Evolutionary conservation across 2,797 vertebrate genomes (phyloP).

Genomic region (Cossypha caffra): DNA sequence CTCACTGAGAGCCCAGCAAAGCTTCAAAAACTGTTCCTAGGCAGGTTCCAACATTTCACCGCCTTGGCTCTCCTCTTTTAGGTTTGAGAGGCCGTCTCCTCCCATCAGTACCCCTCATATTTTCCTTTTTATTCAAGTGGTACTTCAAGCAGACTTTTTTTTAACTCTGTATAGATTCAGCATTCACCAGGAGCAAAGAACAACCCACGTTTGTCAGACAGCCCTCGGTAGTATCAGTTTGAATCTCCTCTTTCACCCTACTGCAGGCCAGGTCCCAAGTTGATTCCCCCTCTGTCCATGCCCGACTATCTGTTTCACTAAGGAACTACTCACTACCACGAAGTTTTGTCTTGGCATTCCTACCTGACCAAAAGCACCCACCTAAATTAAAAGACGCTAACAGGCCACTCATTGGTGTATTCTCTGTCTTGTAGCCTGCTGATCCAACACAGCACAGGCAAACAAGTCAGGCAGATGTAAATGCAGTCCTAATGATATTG

Average conservation of each 20-base stretch:
- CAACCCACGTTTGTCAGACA: neutral
- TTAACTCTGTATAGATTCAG: neutral
- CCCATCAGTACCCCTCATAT: rapidly evolving
- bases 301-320: neutral
- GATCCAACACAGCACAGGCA: neutral
- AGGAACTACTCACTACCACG: rapidly evolving
- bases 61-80: neutral
- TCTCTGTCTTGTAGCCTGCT: neutral
- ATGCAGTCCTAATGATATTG: neutral
- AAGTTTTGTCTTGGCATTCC: neutral
- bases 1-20: neutral
- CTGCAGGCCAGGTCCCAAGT: rapidly evolving
- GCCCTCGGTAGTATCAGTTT: rapidly evolving
- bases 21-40: neutral
- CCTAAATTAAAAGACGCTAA: neutral
- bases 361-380: neutral
- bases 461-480: neutral
- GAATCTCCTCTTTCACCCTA: neutral
- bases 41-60: neutral
- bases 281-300: rapidly evolving
- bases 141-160: neutral
- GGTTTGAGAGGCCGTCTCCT: neutral
- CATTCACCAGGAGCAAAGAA: neutral
- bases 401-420: rapidly evolving
- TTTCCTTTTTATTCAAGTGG: neutral